Percentiles rank a stretch among this genome's conserved stretches.
phyloP scores from a whole-genome alignment of 2,888 invertebrate species.

The Hyposoter dolosus region DNA sequence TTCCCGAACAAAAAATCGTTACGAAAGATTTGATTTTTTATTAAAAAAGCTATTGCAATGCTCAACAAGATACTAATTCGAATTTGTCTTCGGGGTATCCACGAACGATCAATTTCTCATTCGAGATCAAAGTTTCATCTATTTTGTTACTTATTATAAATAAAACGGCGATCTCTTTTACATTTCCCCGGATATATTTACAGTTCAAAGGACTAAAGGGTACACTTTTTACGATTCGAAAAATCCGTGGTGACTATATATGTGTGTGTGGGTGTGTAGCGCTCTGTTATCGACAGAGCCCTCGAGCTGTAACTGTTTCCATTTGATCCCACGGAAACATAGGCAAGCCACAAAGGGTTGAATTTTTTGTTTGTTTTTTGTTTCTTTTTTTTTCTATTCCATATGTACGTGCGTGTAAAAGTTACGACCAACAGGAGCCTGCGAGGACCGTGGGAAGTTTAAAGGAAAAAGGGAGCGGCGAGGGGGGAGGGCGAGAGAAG shows the following conservation, averaged over 20 bases:
- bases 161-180: not conserved
- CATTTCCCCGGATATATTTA: not conserved
- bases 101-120: not conserved
- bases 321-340: conserved; percentile 1
- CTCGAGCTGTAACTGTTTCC: conserved; percentile 9
- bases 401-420: not conserved
- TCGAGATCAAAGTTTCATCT: not conserved
- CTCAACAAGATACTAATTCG: not conserved
- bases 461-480: not conserved
- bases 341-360: not conserved
- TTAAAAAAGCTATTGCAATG: not conserved
- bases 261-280: not conserved
- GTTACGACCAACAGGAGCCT: not conserved
- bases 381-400: not conserved
- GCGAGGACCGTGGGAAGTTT: not conserved
- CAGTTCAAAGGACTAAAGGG: conserved; percentile 13
- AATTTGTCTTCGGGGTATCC: not conserved
- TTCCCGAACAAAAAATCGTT: not conserved
- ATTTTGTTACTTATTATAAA: not conserved
- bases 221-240: conserved; percentile 11
- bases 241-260: not conserved
- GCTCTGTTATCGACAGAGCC: conserved; percentile 26
- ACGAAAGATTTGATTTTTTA: not conserved
- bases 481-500: not conserved
- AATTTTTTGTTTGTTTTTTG: not conserved